Percentiles rank a stretch among this genome's conserved stretches.
Evolutionary conservation across 2,113 vertebrate genomes (phyloP).

Genomic region (Aramus guarauna): DNA sequence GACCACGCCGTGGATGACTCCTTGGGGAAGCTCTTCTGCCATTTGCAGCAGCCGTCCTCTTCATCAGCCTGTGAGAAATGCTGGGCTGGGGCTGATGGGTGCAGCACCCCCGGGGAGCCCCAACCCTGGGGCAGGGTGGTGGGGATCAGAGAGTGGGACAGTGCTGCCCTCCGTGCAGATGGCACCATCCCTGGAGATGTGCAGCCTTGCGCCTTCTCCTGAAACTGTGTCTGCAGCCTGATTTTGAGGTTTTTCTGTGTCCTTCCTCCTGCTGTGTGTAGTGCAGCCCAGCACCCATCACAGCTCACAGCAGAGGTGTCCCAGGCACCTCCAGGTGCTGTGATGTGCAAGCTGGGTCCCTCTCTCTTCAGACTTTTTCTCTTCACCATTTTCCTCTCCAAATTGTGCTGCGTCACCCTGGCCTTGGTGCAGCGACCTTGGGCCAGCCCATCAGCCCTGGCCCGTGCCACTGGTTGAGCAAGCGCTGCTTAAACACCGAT

Average conservation of each 20-base stretch:
- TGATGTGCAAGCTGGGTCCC: accelerated
- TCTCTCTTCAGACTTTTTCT: neutral
- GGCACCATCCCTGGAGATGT: neutral
- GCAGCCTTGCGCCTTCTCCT: neutral
- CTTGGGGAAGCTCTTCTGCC: neutral
- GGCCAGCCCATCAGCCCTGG: neutral
- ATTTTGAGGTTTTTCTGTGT: neutral
- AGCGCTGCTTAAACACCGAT: accelerated
- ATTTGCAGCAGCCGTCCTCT: neutral
- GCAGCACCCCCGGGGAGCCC: neutral
- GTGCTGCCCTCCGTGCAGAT: neutral
- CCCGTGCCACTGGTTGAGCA: neutral
- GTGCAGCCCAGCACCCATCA: neutral
- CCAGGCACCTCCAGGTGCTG: neutral
- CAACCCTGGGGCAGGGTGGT: accelerated
- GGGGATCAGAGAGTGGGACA: neutral
- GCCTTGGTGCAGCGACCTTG: neutral
- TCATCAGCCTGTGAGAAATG: neutral
- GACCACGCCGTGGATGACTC: neutral
- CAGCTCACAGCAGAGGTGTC: neutral
- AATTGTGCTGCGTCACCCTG: accelerated
- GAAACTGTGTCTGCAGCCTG: neutral
- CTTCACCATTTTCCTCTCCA: neutral
- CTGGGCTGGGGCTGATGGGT: neutral
- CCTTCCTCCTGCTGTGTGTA: neutral